Evolutionary conservation across 2,888 invertebrate genomes (phyloP).

Genomic region (Heteromyza rotundicornis): DNA sequence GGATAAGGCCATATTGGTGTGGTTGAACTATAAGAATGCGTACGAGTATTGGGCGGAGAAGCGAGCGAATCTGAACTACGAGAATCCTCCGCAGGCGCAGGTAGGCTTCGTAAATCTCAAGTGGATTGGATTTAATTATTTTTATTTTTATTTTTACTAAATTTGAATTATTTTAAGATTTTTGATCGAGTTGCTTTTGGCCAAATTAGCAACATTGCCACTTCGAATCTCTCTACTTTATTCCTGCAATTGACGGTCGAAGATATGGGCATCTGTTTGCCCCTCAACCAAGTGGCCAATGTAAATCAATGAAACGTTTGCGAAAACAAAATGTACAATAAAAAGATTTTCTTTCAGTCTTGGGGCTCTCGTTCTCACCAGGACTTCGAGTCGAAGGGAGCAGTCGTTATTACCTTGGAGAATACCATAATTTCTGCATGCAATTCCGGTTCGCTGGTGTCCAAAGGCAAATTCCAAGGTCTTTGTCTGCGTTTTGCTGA

Average conservation of each 20-base stretch:
- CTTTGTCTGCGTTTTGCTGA: constrained; percentile 94
- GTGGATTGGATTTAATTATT: background rate
- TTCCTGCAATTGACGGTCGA: constrained; percentile 94
- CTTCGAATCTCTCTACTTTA: constrained; percentile 85
- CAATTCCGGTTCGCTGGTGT: constrained; percentile 93
- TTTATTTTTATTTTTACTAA: constrained; percentile 17
- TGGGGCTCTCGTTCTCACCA: constrained; percentile 72
- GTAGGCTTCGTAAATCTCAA: constrained; percentile 5
- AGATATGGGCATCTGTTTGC: constrained; percentile 95
- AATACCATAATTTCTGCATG: constrained; percentile 94
- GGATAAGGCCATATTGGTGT: constrained; percentile 97
- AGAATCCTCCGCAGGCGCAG: constrained; percentile 72
- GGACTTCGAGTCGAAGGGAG: constrained; percentile 83
- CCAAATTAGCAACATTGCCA: constrained; percentile 76
- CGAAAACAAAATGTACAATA: background rate
- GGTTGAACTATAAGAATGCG: constrained; percentile 99
- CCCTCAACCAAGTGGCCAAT: constrained; percentile 82
- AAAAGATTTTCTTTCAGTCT: constrained; percentile 55
- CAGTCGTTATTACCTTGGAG: constrained; percentile 94
- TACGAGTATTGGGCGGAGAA: constrained; percentile 99
- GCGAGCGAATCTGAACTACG: constrained; percentile 86
- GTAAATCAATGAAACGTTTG: constrained; percentile 52
- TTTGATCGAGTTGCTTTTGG: constrained; percentile 81
- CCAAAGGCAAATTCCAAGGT: constrained; percentile 89
- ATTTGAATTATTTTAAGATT: too few species aligned